These are phyloP conservation scores for Dryoscopus gambensis DNA, from an alignment of 2,113 vertebrate genomes.

Conservation along the genomic window DNA sequence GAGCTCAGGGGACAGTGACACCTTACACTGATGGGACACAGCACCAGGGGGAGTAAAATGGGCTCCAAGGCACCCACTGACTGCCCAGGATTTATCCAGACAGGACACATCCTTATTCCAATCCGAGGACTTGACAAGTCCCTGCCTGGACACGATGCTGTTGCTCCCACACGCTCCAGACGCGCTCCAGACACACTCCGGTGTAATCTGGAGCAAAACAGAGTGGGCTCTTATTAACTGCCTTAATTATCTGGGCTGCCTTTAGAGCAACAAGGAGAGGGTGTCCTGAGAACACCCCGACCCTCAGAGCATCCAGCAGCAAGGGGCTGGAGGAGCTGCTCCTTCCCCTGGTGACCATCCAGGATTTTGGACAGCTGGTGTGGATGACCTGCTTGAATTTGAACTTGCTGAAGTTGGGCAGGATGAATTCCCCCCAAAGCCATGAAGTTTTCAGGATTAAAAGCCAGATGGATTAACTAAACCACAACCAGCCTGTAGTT, in stretches of 20 bases:
- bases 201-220: neutral
- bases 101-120: neutral
- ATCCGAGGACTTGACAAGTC: neutral
- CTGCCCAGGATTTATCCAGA: neutral
- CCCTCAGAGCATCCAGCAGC: rapidly evolving
- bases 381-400: neutral
- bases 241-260: neutral
- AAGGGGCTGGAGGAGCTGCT: neutral
- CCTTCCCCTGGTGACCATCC: neutral
- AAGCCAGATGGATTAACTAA: neutral
- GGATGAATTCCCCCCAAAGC: neutral
- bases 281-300: neutral
- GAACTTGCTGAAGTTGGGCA: neutral
- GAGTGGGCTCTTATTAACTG: neutral
- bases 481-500: neutral
- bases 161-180: neutral
- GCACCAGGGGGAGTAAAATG: neutral
- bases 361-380: neutral
- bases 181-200: neutral
- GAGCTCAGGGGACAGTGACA: neutral
- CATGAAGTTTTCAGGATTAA: neutral
- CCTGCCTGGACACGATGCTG: neutral
- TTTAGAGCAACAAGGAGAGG: neutral
- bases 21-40: neutral
- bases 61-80: neutral